A percentile compares a stretch with the other conserved stretches of the same genome.
phyloP scores from a whole-genome alignment of 2,888 invertebrate genomes.

The Tholera decimalis region DNA sequence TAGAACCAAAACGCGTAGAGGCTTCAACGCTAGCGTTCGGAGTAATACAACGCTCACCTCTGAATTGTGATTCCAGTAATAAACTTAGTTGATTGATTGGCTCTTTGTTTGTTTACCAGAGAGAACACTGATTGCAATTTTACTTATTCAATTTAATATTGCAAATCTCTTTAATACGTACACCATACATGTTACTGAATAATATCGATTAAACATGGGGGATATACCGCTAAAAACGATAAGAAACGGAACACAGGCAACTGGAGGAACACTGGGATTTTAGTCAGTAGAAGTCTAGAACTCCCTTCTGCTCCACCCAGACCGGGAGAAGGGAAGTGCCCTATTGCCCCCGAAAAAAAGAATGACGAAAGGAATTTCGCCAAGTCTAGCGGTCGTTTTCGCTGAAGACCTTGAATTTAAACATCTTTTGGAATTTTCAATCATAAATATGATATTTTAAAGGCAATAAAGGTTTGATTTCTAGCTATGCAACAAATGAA shows the following conservation, averaged over 20 bases:
- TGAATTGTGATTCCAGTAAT: neutral
- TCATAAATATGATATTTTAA: conserved; percentile 3
- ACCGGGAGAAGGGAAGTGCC: too few species aligned
- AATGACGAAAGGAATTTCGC: conserved; percentile 4
- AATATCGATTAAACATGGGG: too few species aligned
- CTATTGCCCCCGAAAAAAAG: too few species aligned
- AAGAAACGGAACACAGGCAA: too few species aligned
- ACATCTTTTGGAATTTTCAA: conserved; percentile 12
- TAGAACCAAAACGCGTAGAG: neutral
- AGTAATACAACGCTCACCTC: neutral
- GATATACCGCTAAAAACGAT: too few species aligned
- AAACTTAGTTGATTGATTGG: conserved; percentile 3
- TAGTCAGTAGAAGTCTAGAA: too few species aligned
- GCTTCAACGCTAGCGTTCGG: neutral
- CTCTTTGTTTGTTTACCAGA: conserved; percentile 25
- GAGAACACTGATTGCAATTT: conserved; percentile 8
- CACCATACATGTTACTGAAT: too few species aligned
- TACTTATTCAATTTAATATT: too few species aligned
- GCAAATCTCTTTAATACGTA: too few species aligned
- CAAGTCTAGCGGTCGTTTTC: neutral
- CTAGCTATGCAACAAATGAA: neutral
- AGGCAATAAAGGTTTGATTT: neutral
- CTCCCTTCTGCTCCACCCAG: too few species aligned
- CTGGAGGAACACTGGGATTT: too few species aligned
- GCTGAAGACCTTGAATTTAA: neutral